Conservation (phyloP, 2,888 invertebrate genomes). For the Desoria tigrina region DNA sequence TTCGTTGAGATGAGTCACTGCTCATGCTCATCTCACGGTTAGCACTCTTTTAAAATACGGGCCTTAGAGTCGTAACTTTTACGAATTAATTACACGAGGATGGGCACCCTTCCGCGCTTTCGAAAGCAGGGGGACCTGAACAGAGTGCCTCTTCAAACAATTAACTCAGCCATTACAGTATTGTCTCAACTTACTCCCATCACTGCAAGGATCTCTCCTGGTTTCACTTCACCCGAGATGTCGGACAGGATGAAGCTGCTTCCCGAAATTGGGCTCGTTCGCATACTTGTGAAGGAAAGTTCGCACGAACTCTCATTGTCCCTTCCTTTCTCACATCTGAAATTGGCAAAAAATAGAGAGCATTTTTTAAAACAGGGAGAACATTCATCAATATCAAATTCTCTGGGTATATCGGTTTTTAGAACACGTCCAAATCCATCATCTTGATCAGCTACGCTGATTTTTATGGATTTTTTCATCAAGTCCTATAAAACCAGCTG, state of each 20-base stretch:
- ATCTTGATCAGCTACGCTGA: too few relatives aligned
- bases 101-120: too few relatives aligned
- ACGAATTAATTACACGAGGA: too few relatives aligned
- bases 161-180: too few relatives aligned
- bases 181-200: conserved; percentile 63
- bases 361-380: background rate
- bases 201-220: conserved; percentile 75
- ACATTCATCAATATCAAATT: background rate
- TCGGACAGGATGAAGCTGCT: conserved; percentile 63
- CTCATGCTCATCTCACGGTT: too few relatives aligned
- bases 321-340: conserved; percentile 46
- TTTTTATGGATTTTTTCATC: too few relatives aligned
- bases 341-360: conserved; percentile 20
- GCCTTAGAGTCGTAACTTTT: too few relatives aligned
- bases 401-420: background rate
- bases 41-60: too few relatives aligned
- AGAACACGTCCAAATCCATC: too few relatives aligned
- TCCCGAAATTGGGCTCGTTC: conserved; percentile 48
- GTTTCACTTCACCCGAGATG: conserved; percentile 72
- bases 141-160: too few relatives aligned
- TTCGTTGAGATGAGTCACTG: too few relatives aligned
- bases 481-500: too few relatives aligned
- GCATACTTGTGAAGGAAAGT: conserved; percentile 48
- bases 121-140: background rate
- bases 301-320: conserved; percentile 51